Percentiles rank a stretch among this genome's conserved stretches.
Conservation (phyloP, 2,888 invertebrate species). For the Aleiodes alternator region DNA sequence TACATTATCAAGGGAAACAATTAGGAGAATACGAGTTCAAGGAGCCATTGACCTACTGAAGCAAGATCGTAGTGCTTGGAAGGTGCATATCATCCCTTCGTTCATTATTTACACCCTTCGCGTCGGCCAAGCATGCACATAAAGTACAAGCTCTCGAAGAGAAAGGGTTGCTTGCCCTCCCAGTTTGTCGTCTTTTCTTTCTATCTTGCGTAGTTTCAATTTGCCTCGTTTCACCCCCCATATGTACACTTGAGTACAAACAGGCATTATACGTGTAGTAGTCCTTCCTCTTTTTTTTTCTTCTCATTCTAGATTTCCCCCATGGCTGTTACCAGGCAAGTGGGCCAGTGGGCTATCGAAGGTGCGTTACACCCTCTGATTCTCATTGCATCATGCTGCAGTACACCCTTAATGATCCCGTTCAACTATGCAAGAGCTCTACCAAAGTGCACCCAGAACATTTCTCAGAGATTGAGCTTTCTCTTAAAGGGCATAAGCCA, state of each 20-base stretch:
- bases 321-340: constrained; percentile 55
- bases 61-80: constrained; percentile 59
- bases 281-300: constrained; percentile 9
- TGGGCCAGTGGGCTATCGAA: constrained; percentile 69
- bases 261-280: constrained; percentile 16
- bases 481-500: constrained; percentile 21
- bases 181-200: constrained; percentile 46
- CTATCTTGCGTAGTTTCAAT: constrained; percentile 47
- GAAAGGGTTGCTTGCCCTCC: constrained; percentile 49
- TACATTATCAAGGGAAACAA: background rate
- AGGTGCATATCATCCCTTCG: constrained; percentile 65
- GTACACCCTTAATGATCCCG: constrained; percentile 36
- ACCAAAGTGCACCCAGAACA: background rate
- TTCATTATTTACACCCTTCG: constrained; percentile 71
- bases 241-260: constrained; percentile 27
- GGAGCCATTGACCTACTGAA: constrained; percentile 68
- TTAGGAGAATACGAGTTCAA: constrained; percentile 34
- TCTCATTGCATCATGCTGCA: constrained; percentile 24
- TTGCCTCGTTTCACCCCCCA: constrained; percentile 31
- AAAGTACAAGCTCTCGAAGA: constrained; percentile 60
- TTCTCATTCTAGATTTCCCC: constrained; percentile 9
- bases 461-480: constrained; percentile 3
- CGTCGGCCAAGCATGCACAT: constrained; percentile 54
- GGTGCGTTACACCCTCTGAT: constrained; percentile 49
- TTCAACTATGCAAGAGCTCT: constrained; percentile 11